phyloP scores from a whole-genome alignment of 2,888 invertebrate species.

The Hydroisotoma schaefferi region DNA sequence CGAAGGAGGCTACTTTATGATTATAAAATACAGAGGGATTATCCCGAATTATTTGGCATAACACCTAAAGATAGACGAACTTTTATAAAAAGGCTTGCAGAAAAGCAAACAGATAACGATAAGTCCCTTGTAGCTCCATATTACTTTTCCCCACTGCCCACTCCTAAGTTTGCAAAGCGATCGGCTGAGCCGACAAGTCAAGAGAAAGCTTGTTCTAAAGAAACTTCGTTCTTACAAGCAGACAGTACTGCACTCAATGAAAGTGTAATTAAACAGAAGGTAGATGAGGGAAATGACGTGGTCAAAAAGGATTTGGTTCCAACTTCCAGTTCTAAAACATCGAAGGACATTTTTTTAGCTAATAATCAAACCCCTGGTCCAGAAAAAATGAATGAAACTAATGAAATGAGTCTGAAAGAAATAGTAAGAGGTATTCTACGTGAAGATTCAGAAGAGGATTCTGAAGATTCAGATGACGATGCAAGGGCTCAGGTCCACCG shows the following conservation, averaged over 20 bases:
- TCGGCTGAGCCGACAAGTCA: neutral
- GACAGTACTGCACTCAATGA: slow-evolving; percentile 10
- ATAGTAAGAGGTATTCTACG: neutral
- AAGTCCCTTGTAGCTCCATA: slow-evolving; percentile 42
- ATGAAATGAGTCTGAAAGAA: neutral
- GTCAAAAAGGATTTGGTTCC: slow-evolving; percentile 7
- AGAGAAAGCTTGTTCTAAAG: neutral
- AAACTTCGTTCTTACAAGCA: neutral
- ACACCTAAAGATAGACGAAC: slow-evolving; percentile 44
- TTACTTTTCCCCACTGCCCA: slow-evolving; percentile 41
- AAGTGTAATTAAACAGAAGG: slow-evolving; percentile 1
- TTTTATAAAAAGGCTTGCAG: slow-evolving; percentile 42
- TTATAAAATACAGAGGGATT: slow-evolving; percentile 43
- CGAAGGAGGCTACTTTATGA: slow-evolving; percentile 40
- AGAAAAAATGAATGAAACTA: slow-evolving; percentile 10
- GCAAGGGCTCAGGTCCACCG: slow-evolving; percentile 11
- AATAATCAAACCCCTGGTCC: slow-evolving; percentile 8
- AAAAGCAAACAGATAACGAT: slow-evolving; percentile 26
- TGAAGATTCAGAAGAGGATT: neutral
- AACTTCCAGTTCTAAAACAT: neutral
- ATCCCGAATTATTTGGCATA: slow-evolving; percentile 48
- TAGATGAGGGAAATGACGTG: slow-evolving; percentile 20
- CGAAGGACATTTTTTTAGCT: too few species aligned
- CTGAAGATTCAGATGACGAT: slow-evolving; percentile 16
- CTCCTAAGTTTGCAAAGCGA: slow-evolving; percentile 20